Evolutionary conservation across 2,113 vertebrate genomes (phyloP).

Genomic region (Damaliscus lunatus): DNA sequence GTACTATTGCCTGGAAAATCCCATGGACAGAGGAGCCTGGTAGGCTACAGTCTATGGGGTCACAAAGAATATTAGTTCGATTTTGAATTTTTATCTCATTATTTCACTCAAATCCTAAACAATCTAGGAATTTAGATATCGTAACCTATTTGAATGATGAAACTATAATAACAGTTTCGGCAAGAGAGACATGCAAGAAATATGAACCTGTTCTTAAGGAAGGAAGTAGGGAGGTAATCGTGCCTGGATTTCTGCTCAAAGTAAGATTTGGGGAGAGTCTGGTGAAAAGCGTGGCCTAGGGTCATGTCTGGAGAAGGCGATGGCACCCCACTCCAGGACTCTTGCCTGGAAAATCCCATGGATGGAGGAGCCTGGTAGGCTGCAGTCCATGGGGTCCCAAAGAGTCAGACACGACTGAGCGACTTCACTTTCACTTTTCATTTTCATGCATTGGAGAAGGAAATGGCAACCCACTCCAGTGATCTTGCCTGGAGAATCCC

Average conservation of each 20-base stretch:
- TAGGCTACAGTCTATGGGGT: too few relatives aligned
- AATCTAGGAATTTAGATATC: neutral
- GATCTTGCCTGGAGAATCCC: too few relatives aligned
- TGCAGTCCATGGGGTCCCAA: fast-evolving
- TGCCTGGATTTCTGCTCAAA: neutral
- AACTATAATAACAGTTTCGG: neutral
- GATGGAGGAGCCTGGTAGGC: too few relatives aligned
- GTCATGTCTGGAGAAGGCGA: neutral
- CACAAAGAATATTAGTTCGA: neutral
- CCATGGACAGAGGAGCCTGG: too few relatives aligned
- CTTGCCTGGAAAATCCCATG: too few relatives aligned
- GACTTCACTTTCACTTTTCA: too few relatives aligned
- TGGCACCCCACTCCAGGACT: too few relatives aligned
- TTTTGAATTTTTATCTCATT: slow-evolving; percentile 17
- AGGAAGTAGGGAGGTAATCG: neutral
- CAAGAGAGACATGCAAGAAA: neutral
- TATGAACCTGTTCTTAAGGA: neutral
- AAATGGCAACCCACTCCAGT: too few relatives aligned
- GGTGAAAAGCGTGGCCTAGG: neutral
- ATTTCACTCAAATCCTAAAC: neutral
- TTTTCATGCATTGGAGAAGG: too few relatives aligned
- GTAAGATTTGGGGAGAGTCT: neutral
- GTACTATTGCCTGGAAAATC: too few relatives aligned
- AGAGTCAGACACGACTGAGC: fast-evolving
- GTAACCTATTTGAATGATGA: neutral